Percentiles rank a stretch among this genome's conserved stretches.
Conservation (phyloP, 2,888 invertebrate species). For the Thysanoteuthis rhombus region DNA sequence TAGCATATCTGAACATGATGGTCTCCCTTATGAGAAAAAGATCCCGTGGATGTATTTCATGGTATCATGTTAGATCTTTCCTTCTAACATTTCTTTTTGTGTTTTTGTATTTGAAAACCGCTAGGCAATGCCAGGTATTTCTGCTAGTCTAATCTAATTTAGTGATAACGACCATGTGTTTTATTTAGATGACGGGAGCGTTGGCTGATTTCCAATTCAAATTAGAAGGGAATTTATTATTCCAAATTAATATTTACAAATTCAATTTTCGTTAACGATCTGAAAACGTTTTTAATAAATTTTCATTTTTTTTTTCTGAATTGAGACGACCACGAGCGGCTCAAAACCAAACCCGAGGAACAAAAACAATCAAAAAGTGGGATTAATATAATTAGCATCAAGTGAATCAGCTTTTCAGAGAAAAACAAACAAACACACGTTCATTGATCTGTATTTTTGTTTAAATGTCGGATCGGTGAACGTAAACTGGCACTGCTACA, state of each 20-base stretch:
- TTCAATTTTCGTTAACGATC: background rate
- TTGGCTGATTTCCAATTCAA: background rate
- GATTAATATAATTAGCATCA: background rate
- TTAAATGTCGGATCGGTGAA: background rate
- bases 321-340: background rate
- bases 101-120: background rate
- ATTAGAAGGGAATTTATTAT: background rate
- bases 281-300: background rate
- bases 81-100: too few species aligned
- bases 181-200: background rate
- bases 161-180: background rate
- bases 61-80: too few species aligned
- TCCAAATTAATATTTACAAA: background rate
- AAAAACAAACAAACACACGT: background rate
- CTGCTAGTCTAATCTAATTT: background rate
- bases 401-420: too few species aligned
- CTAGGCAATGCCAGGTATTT: background rate
- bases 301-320: background rate
- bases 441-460: background rate
- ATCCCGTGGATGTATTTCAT: too few species aligned
- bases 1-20: too few species aligned
- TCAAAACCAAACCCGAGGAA: background rate
- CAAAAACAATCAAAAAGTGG: background rate
- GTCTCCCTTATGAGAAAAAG: too few species aligned
- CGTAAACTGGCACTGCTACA: background rate